A percentile compares a stretch with the other conserved stretches of the same genome.
Evolutionary conservation across 2,113 vertebrate genomes (phyloP).

Genomic region (Cyprinodon variegatus): DNA sequence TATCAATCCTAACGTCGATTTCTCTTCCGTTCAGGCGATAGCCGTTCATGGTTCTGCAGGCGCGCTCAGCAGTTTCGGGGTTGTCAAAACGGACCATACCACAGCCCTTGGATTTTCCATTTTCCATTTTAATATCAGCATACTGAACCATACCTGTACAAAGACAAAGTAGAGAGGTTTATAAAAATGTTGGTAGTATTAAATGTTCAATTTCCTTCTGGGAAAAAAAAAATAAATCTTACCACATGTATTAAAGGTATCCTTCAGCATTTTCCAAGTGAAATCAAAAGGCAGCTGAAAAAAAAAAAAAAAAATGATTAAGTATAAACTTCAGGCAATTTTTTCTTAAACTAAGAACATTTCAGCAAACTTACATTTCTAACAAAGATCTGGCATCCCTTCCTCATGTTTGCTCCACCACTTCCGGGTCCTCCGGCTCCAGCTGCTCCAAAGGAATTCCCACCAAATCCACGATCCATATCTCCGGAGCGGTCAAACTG

Average conservation of each 20-base stretch:
- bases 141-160: conserved; percentile 91
- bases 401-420: conserved; percentile 84
- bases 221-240: conserved; percentile 59
- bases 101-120: conserved; percentile 98
- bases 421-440: conserved; percentile 84
- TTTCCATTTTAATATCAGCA: conserved; percentile 98
- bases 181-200: background rate
- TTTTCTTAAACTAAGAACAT: background rate
- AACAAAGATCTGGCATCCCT: conserved; percentile 98
- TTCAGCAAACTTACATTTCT: conserved; percentile 88
- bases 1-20: conserved; percentile 95
- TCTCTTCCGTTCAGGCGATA: conserved; percentile 92
- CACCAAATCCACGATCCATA: conserved; percentile 91
- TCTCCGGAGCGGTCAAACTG: conserved; percentile 91
- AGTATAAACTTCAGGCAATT: background rate
- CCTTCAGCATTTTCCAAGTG: conserved; percentile 98
- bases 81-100: conserved; percentile 95
- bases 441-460: conserved; percentile 85
- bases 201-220: background rate
- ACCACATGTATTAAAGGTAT: conserved; percentile 97
- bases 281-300: conserved; percentile 96
- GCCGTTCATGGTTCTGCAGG: conserved; percentile 96
- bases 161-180: background rate
- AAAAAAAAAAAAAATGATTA: background rate
- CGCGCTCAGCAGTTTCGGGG: conserved; percentile 92